A percentile compares a stretch with the other conserved stretches of the same genome.
phyloP scores from a whole-genome alignment of 2,113 vertebrate genomes.

The Capricornis sumatraensis region DNA sequence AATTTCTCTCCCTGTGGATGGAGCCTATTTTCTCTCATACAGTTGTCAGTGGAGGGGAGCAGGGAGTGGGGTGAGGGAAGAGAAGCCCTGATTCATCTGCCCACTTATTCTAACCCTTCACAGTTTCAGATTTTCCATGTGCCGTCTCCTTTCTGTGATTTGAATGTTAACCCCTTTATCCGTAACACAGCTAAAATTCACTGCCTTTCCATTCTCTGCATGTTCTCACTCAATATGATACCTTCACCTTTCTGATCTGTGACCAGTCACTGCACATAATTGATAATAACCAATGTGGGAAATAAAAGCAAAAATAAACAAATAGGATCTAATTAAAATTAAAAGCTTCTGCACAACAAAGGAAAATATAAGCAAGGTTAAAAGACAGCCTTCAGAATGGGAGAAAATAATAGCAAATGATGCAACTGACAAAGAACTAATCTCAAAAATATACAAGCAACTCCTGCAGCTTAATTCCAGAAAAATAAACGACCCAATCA shows the following conservation, averaged over 20 bases:
- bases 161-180: slow-evolving; percentile 22
- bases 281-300: background rate
- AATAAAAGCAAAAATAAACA: background rate
- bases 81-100: slow-evolving; percentile 3
- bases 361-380: too few relatives aligned
- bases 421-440: too few relatives aligned
- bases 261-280: background rate
- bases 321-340: too few relatives aligned
- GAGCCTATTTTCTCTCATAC: background rate
- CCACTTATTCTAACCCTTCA: slow-evolving; percentile 23
- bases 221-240: background rate
- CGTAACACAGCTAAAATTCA: background rate
- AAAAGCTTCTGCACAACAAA: too few relatives aligned
- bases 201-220: background rate
- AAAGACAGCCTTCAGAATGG: too few relatives aligned
- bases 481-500: too few relatives aligned
- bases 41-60: background rate
- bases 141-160: background rate
- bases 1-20: slow-evolving; percentile 10
- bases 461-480: too few relatives aligned
- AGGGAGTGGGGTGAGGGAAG: background rate
- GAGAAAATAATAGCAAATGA: too few relatives aligned
- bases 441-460: too few relatives aligned
- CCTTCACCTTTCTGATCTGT: background rate
- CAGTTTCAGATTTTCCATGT: slow-evolving; percentile 22